Evolutionary conservation across 2,888 invertebrate species (phyloP).

Genomic region (Diadromus collaris): DNA sequence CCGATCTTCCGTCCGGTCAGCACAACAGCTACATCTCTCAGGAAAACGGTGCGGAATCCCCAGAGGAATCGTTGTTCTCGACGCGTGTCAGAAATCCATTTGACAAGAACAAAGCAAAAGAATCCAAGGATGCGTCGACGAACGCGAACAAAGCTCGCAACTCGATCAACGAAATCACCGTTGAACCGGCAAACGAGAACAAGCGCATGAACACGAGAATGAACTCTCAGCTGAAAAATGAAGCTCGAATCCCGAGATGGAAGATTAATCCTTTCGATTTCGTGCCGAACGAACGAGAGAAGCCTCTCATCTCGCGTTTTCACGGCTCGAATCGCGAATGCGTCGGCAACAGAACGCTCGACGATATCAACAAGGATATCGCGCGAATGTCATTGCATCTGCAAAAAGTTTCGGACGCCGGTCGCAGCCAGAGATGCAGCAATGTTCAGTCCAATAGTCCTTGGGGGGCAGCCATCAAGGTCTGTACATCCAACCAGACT

Average conservation of each 20-base stretch:
- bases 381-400: conserved; percentile 65
- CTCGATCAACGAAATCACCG: background rate
- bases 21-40: background rate
- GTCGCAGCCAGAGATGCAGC: conserved; percentile 61
- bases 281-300: conserved; percentile 61
- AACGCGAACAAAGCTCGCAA: conserved; percentile 6
- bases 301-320: conserved; percentile 62
- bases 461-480: conserved; percentile 77
- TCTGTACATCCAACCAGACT: conserved; percentile 75
- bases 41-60: conserved; percentile 19
- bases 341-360: conserved; percentile 41
- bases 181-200: conserved; percentile 9
- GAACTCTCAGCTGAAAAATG: background rate
- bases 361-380: conserved; percentile 61
- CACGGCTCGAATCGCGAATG: conserved; percentile 1
- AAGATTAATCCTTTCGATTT: conserved; percentile 65
- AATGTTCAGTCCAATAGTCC: conserved; percentile 62
- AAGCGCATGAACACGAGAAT: conserved; percentile 21
- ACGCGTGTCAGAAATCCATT: background rate
- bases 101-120: background rate
- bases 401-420: conserved; percentile 66
- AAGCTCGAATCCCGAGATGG: conserved; percentile 58
- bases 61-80: background rate
- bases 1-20: conserved; percentile 8
- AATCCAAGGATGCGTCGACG: background rate